Conservation (phyloP, 2,113 vertebrate species). For the Macroglossus sobrinus region DNA sequence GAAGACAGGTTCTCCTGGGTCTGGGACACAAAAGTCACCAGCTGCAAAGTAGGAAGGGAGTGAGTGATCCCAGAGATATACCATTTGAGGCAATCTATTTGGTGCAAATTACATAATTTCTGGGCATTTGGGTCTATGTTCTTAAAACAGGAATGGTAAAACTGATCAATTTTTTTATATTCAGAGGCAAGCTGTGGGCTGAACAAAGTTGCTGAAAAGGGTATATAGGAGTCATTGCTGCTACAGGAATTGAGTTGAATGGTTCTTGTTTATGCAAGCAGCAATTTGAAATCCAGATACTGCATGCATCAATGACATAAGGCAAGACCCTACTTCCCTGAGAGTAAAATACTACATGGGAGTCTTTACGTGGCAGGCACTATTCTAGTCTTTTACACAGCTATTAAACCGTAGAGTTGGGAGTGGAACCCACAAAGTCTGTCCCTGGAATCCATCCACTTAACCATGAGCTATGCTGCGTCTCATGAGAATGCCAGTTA, state of each 20-base stretch:
- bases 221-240: background rate
- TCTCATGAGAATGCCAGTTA: background rate
- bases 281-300: background rate
- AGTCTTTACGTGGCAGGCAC: background rate
- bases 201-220: background rate
- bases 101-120: background rate
- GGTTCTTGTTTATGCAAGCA: background rate
- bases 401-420: background rate
- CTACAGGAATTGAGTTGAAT: background rate
- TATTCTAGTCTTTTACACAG: background rate
- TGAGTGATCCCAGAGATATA: background rate
- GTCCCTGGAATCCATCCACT: background rate
- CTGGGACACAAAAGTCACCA: background rate
- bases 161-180: background rate
- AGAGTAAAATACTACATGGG: background rate
- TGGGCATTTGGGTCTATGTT: background rate
- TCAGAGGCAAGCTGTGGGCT: background rate
- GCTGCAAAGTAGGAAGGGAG: background rate
- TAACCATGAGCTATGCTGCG: fast-evolving
- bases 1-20: background rate
- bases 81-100: background rate
- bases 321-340: background rate
- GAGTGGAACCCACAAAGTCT: background rate
- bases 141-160: background rate
- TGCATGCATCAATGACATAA: background rate